Base-by-base conservation (phyloP, 37 sponge, comb jelly and placozoan genomes). In the Lycopodina hypogea region DNA sequence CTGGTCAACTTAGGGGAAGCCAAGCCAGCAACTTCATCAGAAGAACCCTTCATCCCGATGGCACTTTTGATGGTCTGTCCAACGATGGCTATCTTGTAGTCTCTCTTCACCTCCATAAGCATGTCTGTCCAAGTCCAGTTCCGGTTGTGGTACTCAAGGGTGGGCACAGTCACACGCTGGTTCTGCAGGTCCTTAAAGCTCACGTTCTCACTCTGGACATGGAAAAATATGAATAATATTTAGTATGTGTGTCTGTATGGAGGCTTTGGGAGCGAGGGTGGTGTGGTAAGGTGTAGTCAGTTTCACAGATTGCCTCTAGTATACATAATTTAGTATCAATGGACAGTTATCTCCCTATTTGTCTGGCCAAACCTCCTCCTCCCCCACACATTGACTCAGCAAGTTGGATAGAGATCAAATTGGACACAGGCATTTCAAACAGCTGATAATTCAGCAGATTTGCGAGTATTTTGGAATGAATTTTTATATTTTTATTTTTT, bases 101-200 rank as follows among this genome's bases (percentile, higher is more conserved):
- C 97, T 40, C 88, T 91, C 85, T 96, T 96, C 33, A 96, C 75
- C 36, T 88, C 93, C 84, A 96, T 83, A 33, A 96, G 78, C 82
- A 96, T 71, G 72, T 94, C 94, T 29, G 76, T 87, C 95, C 95
- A 96, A 0, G 89, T 93, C 80, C 86, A 94, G 76, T 88, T 94
- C 45, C 48, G 76, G 84, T 91, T 91, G 78, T 96, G 97, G 71
- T 96, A 96, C 71, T 96, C 95, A 21, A 96, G 77, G 26, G 89
- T 95, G 34, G 90, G 96, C 51, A 92, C 39, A 14, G 87, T 82
- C 60, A 95, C 80, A 39, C 84, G 55, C 57, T 80, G 81, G 57
- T 87, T 78, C 52, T 87, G 85, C 19, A 93, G 75, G 71, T 93
- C 90, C 62, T 87, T 92, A 30, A 84, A 41, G 73, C 81, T 87